Percentiles rank a stretch among this genome's conserved stretches.
These are phyloP conservation scores for Perca schrenkii DNA, from an alignment of 2,113 vertebrate species.

Conservation along the genomic window DNA sequence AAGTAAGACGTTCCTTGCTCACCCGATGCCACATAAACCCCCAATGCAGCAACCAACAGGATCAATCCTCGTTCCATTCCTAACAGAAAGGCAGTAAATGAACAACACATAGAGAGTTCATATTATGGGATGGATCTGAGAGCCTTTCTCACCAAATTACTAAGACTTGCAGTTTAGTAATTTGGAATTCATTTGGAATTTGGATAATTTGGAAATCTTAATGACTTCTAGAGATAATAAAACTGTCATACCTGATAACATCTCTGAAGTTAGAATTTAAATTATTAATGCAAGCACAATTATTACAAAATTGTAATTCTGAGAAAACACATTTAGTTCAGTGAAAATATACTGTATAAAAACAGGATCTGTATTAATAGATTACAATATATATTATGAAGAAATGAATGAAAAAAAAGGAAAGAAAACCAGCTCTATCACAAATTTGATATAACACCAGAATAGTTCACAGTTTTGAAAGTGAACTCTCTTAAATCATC, in stretches of 20 bases:
- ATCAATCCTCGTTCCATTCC: slow-evolving; percentile 56
- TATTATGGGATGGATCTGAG: background rate
- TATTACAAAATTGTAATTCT: background rate
- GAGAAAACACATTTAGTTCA: background rate
- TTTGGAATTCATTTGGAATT: no score
- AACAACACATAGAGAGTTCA: background rate
- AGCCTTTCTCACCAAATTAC: background rate
- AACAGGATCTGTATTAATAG: background rate
- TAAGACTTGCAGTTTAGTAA: background rate
- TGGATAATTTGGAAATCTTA: background rate
- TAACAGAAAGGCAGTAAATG: background rate
- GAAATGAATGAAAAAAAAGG: background rate
- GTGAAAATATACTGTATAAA: background rate
- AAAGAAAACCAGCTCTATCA: background rate
- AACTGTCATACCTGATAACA: background rate
- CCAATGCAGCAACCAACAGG: slow-evolving; percentile 18
- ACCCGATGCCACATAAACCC: background rate
- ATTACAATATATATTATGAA: background rate
- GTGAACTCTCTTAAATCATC: no score
- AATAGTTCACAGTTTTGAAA: no score
- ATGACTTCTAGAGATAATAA: background rate
- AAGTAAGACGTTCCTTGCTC: slow-evolving; percentile 22
- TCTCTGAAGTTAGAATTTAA: background rate
- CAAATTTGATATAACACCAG: background rate
- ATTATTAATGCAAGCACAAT: background rate